Conservation (phyloP, 2,113 vertebrate species). For the Callocephalon fimbriatum region DNA sequence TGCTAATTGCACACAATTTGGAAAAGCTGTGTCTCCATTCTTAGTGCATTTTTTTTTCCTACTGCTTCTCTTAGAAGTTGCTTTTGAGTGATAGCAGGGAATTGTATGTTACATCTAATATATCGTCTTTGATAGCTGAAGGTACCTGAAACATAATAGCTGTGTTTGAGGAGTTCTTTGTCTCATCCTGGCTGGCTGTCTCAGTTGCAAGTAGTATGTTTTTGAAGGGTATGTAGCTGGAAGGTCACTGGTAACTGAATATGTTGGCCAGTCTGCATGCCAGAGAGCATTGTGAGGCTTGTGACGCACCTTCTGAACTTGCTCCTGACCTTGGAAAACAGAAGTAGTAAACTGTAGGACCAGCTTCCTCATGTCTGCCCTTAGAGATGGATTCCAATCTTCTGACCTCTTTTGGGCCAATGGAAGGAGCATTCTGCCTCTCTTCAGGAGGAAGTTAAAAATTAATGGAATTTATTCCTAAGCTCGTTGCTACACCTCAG, state of each 20-base stretch:
- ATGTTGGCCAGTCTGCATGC: background rate
- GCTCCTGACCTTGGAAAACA: background rate
- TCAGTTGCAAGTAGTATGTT: accelerated
- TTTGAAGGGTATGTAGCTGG: background rate
- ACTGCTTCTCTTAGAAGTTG: background rate
- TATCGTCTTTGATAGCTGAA: background rate
- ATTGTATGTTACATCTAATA: accelerated
- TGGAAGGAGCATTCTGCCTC: background rate
- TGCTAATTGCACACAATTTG: background rate
- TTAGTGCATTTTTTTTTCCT: background rate
- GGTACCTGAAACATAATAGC: too few relatives aligned
- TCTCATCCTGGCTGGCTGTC: background rate
- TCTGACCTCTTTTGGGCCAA: background rate
- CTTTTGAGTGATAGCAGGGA: background rate
- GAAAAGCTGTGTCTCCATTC: background rate
- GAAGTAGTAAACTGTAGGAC: background rate
- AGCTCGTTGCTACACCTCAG: background rate
- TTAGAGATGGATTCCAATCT: background rate
- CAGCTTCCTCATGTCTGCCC: background rate
- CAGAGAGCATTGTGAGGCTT: background rate
- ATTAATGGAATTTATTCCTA: background rate
- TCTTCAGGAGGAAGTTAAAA: background rate
- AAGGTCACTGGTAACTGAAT: background rate
- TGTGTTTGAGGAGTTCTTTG: background rate
- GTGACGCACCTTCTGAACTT: background rate